Base-by-base conservation (phyloP, 1,140 invertebrate species). In the Anoplophora glabripennis region DNA sequence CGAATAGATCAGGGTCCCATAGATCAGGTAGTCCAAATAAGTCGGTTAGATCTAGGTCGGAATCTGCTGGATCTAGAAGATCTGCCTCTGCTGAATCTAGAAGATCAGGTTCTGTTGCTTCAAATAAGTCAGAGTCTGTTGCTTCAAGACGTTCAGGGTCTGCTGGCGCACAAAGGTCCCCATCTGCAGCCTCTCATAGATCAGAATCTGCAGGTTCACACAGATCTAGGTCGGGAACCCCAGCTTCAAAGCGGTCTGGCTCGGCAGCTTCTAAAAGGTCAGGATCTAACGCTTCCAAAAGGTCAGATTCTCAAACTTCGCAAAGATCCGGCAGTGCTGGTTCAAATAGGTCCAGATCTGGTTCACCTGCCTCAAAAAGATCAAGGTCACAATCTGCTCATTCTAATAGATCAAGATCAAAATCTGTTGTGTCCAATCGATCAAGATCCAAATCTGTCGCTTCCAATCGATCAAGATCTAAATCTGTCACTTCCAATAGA, bases 121-220 rank as follows among this genome's bases (percentile, higher is more conserved):
- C 59, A 18, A 45, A 52, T 28, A 74, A 66, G 74, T 75, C 11
- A 56, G 63, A 21, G 4, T 54, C 63, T 18, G 38, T 21, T 3
- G 55, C 37, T 49, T 70, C 68, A n/a, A 54, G 63, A 10, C 53
- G 54, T 38, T 67, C 65, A 10, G 49, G 38, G 10, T 58, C 55
- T 11, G 28, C 21, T 34, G 48, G 37, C 14, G 9, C 11, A 37
- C 21, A 55, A 73, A 71, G 5, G 72, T 72, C 44, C 75, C 73
- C 46, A 17, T 49, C 56, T 12, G 21, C 28, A 36, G 40, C 47
- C 17, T 49, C 58, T 17, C 40, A 42, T 10, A 55, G 52, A 51
- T 79, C 78, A 1, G 73, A 67, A 15, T 42, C 69, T 69, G 51
- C 56, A 72, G 71, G 4, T 72, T 72, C 42, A 75, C 73, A 47